Evolutionary conservation across 2,113 vertebrate genomes (phyloP).

Genomic region (Calyptommatus sinebrachiatus): DNA sequence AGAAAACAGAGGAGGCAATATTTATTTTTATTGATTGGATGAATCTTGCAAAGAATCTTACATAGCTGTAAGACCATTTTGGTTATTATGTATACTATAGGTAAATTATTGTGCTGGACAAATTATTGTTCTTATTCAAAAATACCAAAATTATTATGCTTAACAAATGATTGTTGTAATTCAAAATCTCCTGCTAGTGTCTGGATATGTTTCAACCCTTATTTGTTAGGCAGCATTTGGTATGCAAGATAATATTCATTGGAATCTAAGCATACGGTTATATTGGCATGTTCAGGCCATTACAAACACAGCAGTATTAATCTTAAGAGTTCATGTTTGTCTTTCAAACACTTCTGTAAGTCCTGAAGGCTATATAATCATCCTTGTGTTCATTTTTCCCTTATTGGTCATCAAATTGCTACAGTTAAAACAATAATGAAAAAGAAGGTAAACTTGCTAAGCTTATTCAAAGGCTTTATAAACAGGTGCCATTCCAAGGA

Average conservation of each 20-base stretch:
- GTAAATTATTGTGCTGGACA: neutral
- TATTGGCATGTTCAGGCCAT: constrained; percentile 21
- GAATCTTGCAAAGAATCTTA: neutral
- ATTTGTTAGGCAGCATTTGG: constrained; percentile 31
- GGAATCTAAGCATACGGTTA: constrained; percentile 13
- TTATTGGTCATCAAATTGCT: constrained; percentile 27
- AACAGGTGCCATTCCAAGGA: constrained; percentile 18
- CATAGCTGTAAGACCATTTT: too few relatives aligned
- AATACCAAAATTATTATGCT: neutral
- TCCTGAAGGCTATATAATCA: neutral
- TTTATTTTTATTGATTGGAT: neutral
- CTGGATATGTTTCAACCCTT: constrained; percentile 10
- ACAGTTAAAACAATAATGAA: neutral
- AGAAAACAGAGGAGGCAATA: neutral
- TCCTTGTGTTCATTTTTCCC: constrained; percentile 33
- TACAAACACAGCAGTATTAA: constrained; percentile 48
- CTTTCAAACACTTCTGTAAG: neutral
- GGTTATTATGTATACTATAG: neutral
- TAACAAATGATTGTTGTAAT: neutral
- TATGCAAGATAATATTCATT: constrained; percentile 39
- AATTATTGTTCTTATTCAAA: neutral
- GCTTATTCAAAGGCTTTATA: neutral
- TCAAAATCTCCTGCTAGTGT: neutral
- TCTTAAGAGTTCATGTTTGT: constrained; percentile 42
- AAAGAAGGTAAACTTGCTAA: constrained; percentile 45